Evolutionary conservation across 1,140 invertebrate genomes (phyloP), one percentile per base, ranked within the genome.

Genomic region (Rhopalosiphum padi): DNA sequence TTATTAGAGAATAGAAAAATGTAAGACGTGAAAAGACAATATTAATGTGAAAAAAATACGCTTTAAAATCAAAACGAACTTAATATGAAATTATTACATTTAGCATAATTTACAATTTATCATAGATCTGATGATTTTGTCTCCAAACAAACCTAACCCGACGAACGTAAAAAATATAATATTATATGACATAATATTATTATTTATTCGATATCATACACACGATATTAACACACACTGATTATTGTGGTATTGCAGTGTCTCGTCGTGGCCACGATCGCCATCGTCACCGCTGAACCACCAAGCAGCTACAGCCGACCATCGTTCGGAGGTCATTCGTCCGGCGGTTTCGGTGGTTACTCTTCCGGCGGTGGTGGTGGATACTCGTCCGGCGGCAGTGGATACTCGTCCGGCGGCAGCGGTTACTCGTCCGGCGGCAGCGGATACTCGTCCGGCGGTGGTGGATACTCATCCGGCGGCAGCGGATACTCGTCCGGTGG

Each of bases 291-390:
- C 94, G 97, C 97, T 94, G 95, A 96, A 30, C 97, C 97, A 85
- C 95, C 96, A 93, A 95, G 95, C 93, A 96, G 96, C 22, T 97
- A 97, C 95, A 96, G 95, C 94, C 96, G 96, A 91, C 96, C 96
- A 51, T 94, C 93, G 11, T 94, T 41, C 83, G 92, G 91, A n/a
- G 94, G 95, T 90, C 97, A 97, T 95, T 96, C 96, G 96, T 93
- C 96, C 96, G 85, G 85, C 30, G 85, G 91, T 94, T 93, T 55
- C 91, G 91, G 92, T 5, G 96, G 95, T 93, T 97, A 97, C 95
- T 96, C 95, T 94, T 97, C 97, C 95, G 96, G 95, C 94, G 96
- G 96, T 92, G 96, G 96, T 94, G 95, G 96, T 94, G 95, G 94
- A 55, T 53, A 89, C 82, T 68, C 55, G 1, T 90, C 43, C n/a